Conservation (phyloP, 2,888 invertebrate species). For the Phortica magna region DNA sequence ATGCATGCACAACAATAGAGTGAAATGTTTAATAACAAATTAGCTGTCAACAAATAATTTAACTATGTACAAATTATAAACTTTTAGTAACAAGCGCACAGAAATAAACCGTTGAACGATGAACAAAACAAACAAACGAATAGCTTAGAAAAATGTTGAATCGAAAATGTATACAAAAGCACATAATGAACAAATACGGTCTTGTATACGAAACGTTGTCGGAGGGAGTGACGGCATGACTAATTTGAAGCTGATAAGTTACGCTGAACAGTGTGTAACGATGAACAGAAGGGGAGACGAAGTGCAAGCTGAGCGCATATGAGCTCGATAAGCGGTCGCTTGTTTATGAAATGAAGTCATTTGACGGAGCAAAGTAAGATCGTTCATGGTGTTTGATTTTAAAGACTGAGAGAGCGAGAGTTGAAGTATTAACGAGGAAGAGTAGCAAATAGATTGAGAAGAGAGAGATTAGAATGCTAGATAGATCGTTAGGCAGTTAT, state of each 20-base stretch:
- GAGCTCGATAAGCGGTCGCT: background rate
- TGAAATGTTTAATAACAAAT: conserved; percentile 29
- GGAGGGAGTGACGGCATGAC: background rate
- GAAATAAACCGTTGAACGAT: background rate
- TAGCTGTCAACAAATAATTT: conserved; percentile 17
- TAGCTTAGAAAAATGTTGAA: background rate
- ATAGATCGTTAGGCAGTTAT: no score
- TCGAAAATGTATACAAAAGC: background rate
- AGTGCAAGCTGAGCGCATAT: background rate
- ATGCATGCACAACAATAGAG: background rate
- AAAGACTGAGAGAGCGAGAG: background rate
- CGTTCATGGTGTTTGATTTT: background rate
- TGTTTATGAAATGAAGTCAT: background rate
- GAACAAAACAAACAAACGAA: background rate
- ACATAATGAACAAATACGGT: background rate
- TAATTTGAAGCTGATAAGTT: conserved; percentile 15
- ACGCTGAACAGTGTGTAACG: background rate
- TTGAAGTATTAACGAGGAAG: no score
- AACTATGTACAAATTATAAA: conserved; percentile 33
- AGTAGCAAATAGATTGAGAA: no score
- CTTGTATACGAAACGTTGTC: background rate
- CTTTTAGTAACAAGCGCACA: conserved; percentile 31
- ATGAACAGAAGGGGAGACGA: background rate
- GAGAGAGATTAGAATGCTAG: no score
- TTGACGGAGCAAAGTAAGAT: background rate